Conservation (phyloP, 1,140 invertebrate species). For the Calycopis cecrops region DNA sequence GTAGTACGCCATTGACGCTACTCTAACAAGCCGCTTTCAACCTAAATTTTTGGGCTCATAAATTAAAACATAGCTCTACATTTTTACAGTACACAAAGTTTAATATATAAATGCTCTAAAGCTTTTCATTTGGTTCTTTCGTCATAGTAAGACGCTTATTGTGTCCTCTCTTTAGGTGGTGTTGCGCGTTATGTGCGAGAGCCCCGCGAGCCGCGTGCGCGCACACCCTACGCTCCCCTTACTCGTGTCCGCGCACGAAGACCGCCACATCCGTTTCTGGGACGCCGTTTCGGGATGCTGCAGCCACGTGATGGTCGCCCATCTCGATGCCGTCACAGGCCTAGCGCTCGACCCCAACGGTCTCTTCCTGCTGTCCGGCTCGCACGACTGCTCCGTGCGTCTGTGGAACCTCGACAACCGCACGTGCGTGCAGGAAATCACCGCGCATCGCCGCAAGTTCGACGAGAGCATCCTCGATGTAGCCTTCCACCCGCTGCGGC, state of each 20-base stretch:
- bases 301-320: slow-evolving; percentile 98
- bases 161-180: slow-evolving; percentile 65
- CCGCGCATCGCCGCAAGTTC: slow-evolving; percentile 99
- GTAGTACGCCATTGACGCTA: too few species aligned
- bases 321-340: slow-evolving; percentile 98
- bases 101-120: too few species aligned
- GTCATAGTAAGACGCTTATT: too few species aligned
- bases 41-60: too few species aligned
- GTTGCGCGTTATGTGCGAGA: slow-evolving; percentile 82
- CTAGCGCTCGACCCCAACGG: slow-evolving; percentile 98
- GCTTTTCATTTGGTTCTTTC: too few species aligned
- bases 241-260: slow-evolving; percentile 97
- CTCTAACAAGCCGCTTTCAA: too few species aligned
- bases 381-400: slow-evolving; percentile 98
- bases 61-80: too few species aligned
- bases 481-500: slow-evolving; percentile 98
- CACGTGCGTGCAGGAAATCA: slow-evolving; percentile 99
- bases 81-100: too few species aligned
- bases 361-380: slow-evolving; percentile 96
- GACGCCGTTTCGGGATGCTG: slow-evolving; percentile 96
- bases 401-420: slow-evolving; percentile 99
- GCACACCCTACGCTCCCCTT: slow-evolving; percentile 97
- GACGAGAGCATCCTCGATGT: slow-evolving; percentile 99
- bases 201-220: slow-evolving; percentile 85
- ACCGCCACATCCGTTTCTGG: slow-evolving; percentile 98